Conservation (phyloP, 2,113 vertebrate genomes). For the Phyllopteryx taeniolatus region DNA sequence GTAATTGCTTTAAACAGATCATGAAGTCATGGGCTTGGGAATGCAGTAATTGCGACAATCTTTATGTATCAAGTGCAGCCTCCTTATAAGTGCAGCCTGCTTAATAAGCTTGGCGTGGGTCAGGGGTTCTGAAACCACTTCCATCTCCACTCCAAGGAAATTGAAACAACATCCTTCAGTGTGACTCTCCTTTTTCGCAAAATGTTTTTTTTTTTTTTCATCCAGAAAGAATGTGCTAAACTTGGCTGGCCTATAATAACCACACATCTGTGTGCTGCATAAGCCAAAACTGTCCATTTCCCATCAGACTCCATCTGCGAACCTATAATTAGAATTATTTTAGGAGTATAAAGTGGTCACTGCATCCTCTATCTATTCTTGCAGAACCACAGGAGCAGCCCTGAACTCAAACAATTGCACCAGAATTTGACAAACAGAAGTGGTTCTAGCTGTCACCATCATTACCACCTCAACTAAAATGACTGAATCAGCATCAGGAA, state of each 20-base stretch:
- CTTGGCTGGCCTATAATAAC: conserved; percentile 61
- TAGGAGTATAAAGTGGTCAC: conserved; percentile 67
- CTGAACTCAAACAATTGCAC: conserved; percentile 60
- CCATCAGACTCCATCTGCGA: conserved; percentile 59
- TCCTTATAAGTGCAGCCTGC: conserved; percentile 25
- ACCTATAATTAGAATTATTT: conserved; percentile 77
- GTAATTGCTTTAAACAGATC: conserved; percentile 61
- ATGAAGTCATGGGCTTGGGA: conserved; percentile 60
- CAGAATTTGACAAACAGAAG: conserved; percentile 54
- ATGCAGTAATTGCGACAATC: conserved; percentile 50
- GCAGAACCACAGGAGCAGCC: conserved; percentile 55
- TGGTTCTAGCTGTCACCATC: conserved; percentile 41
- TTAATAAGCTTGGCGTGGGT: conserved; percentile 36
- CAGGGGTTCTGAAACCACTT: conserved; percentile 19
- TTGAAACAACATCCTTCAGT: neutral
- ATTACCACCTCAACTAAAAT: conserved; percentile 32
- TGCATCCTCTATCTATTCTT: conserved; percentile 60
- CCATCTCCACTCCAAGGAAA: neutral
- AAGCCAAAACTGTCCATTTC: conserved; percentile 63
- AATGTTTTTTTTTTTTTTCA: conserved; percentile 28
- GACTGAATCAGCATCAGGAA: conserved; percentile 51
- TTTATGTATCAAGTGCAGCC: conserved; percentile 39
- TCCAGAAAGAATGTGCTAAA: conserved; percentile 64
- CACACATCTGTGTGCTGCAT: conserved; percentile 51
- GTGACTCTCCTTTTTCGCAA: neutral